Evolutionary conservation across 2,888 invertebrate species (phyloP).

Genomic region (Dermolepida albohirtum): DNA sequence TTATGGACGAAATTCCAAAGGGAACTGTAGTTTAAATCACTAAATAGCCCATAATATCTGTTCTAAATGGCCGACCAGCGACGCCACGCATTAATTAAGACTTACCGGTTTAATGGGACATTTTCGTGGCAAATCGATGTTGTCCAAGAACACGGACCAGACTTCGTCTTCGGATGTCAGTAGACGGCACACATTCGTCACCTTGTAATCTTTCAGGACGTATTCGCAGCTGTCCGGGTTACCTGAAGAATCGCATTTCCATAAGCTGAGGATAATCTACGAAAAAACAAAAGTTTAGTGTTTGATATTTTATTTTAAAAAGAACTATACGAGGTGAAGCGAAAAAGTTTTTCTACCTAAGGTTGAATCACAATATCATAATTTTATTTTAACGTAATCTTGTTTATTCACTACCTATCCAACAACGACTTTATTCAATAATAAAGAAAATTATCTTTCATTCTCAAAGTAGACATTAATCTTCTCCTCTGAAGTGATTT

Average conservation of each 20-base stretch:
- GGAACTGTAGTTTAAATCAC: conserved; percentile 38
- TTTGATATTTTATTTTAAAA: neutral
- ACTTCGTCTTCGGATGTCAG: conserved; percentile 52
- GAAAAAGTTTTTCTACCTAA: too few species aligned
- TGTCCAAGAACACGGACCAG: conserved; percentile 54
- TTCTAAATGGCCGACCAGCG: conserved; percentile 30
- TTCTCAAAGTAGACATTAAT: too few species aligned
- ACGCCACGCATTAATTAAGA: conserved; percentile 41
- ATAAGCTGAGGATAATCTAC: conserved; percentile 54
- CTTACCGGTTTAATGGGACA: conserved; percentile 58
- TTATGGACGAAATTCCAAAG: conserved; percentile 37
- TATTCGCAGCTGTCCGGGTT: conserved; percentile 57
- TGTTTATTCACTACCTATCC: too few species aligned
- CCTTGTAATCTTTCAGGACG: conserved; percentile 54
- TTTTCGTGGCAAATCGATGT: conserved; percentile 50
- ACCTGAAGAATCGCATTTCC: conserved; percentile 56
- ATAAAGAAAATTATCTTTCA: too few species aligned
- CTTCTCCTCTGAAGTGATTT: too few species aligned
- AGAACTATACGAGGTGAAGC: too few species aligned
- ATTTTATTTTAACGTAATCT: too few species aligned
- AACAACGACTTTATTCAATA: too few species aligned
- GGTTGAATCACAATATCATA: too few species aligned
- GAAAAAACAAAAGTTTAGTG: conserved; percentile 26
- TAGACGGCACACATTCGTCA: conserved; percentile 52
- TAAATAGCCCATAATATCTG: conserved; percentile 37